Conservation (phyloP, 2,888 invertebrate species). For the Amiota minor region DNA sequence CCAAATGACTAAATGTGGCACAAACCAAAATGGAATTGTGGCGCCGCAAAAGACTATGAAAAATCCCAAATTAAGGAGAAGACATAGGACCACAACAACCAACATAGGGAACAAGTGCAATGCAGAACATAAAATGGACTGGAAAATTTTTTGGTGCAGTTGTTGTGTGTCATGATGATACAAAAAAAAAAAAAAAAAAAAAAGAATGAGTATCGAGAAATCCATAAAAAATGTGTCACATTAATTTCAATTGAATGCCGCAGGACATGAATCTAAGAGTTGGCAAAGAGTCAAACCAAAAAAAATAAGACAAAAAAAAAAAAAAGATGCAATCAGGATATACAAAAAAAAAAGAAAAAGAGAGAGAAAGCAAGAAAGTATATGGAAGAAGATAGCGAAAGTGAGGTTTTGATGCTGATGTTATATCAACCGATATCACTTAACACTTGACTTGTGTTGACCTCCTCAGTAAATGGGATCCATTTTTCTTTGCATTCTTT, state of each 20-base stretch:
- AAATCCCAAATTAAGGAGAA: background rate
- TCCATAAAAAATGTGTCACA: conserved; percentile 8
- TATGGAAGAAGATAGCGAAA: background rate
- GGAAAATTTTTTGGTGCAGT: background rate
- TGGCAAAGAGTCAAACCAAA: background rate
- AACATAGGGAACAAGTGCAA: background rate
- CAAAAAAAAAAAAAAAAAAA: background rate
- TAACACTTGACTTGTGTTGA: conserved; percentile 22
- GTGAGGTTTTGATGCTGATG: background rate
- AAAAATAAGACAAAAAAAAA: background rate
- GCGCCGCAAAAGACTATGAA: background rate
- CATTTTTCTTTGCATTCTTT: background rate
- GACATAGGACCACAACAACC: background rate
- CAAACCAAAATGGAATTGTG: background rate
- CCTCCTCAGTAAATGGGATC: background rate
- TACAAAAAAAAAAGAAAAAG: background rate
- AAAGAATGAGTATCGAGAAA: background rate
- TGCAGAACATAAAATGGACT: background rate
- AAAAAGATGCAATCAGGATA: background rate
- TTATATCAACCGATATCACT: conserved; percentile 1
- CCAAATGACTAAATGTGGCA: background rate
- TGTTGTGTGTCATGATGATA: background rate
- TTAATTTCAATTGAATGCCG: conserved; percentile 8
- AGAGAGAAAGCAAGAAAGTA: background rate
- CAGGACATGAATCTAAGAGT: background rate